phyloP scores from a whole-genome alignment of 2,888 invertebrate genomes.

The Carterocephalus palaemon region DNA sequence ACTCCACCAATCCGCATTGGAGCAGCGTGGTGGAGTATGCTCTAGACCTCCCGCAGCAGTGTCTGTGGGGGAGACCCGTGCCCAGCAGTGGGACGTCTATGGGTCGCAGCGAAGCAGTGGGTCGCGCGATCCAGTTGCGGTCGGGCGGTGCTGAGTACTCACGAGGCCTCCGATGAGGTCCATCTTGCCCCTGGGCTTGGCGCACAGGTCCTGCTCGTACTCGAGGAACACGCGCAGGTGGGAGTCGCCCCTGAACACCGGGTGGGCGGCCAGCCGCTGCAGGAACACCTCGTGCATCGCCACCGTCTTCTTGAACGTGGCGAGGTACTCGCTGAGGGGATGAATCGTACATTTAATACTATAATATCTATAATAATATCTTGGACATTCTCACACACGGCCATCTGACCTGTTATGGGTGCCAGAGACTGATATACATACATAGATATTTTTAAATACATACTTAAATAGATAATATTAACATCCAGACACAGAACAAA shows the following conservation, averaged over 20 bases:
- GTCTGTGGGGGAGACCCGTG: not conserved
- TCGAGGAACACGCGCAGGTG: slow-evolving; percentile 98
- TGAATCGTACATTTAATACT: not conserved
- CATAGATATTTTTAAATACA: too few species aligned
- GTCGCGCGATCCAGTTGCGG: not conserved
- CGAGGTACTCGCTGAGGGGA: slow-evolving; percentile 93
- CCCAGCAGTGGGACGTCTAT: too few species aligned
- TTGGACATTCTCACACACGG: too few species aligned
- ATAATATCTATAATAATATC: too few species aligned
- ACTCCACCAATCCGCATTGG: too few species aligned
- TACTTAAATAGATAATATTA: too few species aligned
- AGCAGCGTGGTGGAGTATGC: too few species aligned
- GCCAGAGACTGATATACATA: too few species aligned
- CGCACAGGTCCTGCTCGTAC: slow-evolving; percentile 94
- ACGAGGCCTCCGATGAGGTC: slow-evolving; percentile 96
- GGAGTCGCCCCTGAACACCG: slow-evolving; percentile 94
- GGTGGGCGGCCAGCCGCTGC: slow-evolving; percentile 95
- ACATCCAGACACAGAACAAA: too few species aligned
- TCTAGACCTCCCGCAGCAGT: too few species aligned
- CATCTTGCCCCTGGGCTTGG: slow-evolving; percentile 90
- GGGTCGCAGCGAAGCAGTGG: not conserved
- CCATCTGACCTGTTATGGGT: too few species aligned
- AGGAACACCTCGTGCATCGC: slow-evolving; percentile 99
- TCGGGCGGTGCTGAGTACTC: slow-evolving; percentile 53
- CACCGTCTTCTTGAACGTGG: slow-evolving; percentile 99